These are phyloP conservation scores for Micrasema minimum DNA, from an alignment of 1,140 invertebrate species.

Conservation along the genomic window DNA sequence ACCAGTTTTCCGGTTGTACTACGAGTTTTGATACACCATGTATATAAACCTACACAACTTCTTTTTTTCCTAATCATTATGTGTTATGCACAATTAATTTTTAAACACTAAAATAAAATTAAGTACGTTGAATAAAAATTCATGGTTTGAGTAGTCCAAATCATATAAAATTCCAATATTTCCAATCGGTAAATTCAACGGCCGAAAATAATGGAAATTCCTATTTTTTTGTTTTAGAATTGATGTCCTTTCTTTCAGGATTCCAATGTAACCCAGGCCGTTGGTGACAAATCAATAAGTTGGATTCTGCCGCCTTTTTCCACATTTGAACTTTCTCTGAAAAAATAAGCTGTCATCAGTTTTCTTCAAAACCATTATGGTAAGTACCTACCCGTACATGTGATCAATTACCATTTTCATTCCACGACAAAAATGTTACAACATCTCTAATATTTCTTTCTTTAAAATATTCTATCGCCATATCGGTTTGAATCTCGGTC, in stretches of 20 bases:
- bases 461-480: constrained; percentile 26
- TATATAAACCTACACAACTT: no score
- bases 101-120: no score
- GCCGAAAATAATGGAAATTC: not conserved
- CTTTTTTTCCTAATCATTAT: no score
- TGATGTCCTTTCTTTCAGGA: constrained; percentile 1
- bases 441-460: constrained; percentile 17
- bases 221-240: constrained; percentile 11
- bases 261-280: not conserved
- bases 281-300: not conserved
- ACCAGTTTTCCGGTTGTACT: no score
- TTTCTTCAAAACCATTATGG: no score
- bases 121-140: constrained; percentile 13
- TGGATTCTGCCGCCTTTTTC: not conserved
- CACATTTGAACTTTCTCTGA: constrained; percentile 16
- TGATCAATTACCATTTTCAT: constrained; percentile 10
- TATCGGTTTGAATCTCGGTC: not conserved
- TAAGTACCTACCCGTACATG: no score
- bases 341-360: no score
- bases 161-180: constrained; percentile 13
- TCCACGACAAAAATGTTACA: constrained; percentile 9
- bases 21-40: no score
- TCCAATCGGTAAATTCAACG: not conserved
- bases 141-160: constrained; percentile 1
- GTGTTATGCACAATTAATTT: no score